Base-by-base conservation (phyloP, 2,888 invertebrate species). In the Tanytarsus gracilentus region DNA sequence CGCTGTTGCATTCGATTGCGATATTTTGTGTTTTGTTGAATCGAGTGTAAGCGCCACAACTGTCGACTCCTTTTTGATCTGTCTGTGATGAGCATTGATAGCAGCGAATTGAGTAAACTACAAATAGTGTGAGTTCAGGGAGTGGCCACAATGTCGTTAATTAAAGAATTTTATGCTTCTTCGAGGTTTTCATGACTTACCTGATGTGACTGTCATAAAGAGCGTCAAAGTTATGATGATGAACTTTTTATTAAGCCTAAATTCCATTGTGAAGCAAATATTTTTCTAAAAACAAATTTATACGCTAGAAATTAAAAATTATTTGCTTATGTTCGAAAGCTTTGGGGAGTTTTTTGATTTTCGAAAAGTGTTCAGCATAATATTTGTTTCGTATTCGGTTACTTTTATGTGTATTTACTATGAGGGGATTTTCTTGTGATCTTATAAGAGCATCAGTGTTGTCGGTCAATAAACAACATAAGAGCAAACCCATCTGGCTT, bases 41-140 rank as follows among this genome's bases (percentile, higher is more conserved):
- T 65, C 77, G 81, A 64, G 79, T 81, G 68, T 95, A 93, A 0
- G 95, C 90, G 0, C 96, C 96, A 72, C 97, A 97, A 49, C 86
- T 85, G 68, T 94, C 91, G 67, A 87, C 85, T 6, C 82, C 82
- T 67, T 86, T 81, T 3, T 80, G 80, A 69, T 92, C 89, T 63
- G 88, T 87, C 65, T 85, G 82, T 9, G 93, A 91, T 64, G 93
- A 87, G 74, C 97, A 97, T 71, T 97, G 94, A 70, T 89, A 97
- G 73, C 97, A 97, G 69, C 90, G 82, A 65, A 96, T 86, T 64
- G 85, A 83, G 65, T 77, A 73, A 65, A 78, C 84, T 84, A 70
- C 61, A 75, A 65, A 58, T 5, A 4, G 16, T 14, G 7, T 14
- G n/a, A 3, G 14, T 33, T 6, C 14, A 33, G 11, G 18, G 16